Evolutionary conservation across 2,888 invertebrate genomes (phyloP).

Genomic region (Gasteruption jaculator): DNA sequence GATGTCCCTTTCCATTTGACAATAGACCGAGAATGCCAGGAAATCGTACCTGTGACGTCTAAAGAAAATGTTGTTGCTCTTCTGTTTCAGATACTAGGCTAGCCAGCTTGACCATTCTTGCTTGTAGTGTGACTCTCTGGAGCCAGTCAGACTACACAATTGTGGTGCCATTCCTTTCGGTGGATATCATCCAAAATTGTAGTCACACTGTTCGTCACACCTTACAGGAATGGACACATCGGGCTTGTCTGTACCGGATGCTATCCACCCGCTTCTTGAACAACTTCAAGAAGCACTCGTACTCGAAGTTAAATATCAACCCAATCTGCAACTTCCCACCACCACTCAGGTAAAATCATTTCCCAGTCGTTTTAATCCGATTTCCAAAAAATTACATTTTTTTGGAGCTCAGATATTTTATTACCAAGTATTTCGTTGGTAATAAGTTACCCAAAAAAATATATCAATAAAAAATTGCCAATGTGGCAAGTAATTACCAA

Average conservation of each 20-base stretch:
- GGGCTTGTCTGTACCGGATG: constrained; percentile 51
- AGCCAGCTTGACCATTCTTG: constrained; percentile 51
- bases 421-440: too few relatives aligned
- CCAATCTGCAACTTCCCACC: constrained; percentile 62
- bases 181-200: constrained; percentile 24
- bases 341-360: constrained; percentile 57
- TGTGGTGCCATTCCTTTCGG: constrained; percentile 24
- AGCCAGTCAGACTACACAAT: constrained; percentile 35
- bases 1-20: too few relatives aligned
- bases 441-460: too few relatives aligned
- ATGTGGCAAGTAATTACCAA: too few relatives aligned
- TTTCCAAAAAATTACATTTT: too few relatives aligned
- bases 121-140: constrained; percentile 45
- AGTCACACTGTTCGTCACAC: constrained; percentile 38
- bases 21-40: not conserved
- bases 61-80: constrained; percentile 8
- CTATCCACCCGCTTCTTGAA: constrained; percentile 45
- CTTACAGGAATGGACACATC: constrained; percentile 50
- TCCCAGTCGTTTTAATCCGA: constrained; percentile 12
- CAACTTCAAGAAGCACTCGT: constrained; percentile 65
- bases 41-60: not conserved
- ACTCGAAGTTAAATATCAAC: constrained; percentile 68
- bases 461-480: too few relatives aligned
- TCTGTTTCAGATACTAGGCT: constrained; percentile 46
- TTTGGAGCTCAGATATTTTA: too few relatives aligned